A percentile compares a stretch with the other conserved stretches of the same genome.
Conservation (phyloP, 1,140 invertebrate genomes). For the Ceratitis capitata region DNA sequence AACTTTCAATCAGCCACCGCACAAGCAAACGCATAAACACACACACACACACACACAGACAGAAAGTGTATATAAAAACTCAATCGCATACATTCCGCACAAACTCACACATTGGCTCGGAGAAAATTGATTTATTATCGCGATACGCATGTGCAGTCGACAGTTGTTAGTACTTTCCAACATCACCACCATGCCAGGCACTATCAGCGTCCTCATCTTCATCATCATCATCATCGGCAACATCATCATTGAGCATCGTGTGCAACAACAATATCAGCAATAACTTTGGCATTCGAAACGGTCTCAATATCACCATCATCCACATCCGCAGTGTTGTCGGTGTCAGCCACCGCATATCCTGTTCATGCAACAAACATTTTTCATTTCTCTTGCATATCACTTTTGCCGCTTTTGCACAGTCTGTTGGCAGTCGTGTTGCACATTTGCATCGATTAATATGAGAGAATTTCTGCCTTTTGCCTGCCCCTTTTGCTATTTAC, state of each 20-base stretch:
- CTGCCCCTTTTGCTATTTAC: background rate
- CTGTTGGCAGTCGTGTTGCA: slow-evolving; percentile 34
- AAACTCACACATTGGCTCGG: background rate
- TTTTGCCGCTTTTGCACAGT: slow-evolving; percentile 29
- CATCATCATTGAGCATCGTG: background rate
- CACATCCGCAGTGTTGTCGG: slow-evolving; percentile 8
- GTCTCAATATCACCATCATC: background rate
- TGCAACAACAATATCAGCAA: background rate
- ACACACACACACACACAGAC: background rate
- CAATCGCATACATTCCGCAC: background rate
- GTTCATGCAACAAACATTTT: slow-evolving; percentile 38
- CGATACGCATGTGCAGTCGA: slow-evolving; percentile 25
- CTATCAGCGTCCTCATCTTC: too few species aligned
- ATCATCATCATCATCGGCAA: background rate
- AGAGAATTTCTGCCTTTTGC: slow-evolving; percentile 11
- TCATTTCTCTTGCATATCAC: slow-evolving; percentile 32
- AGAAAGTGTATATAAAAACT: background rate
- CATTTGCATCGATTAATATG: slow-evolving; percentile 36
- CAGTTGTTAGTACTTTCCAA: slow-evolving; percentile 26
- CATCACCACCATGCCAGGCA: too few species aligned
- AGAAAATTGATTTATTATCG: slow-evolving; percentile 37
- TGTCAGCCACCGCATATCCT: slow-evolving; percentile 34
- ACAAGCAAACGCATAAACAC: background rate
- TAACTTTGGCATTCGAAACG: background rate
- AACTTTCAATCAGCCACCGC: slow-evolving; percentile 16